A percentile compares a stretch with the other conserved stretches of the same genome.
Evolutionary conservation across 2,797 vertebrate genomes (phyloP).

Genomic region (Enteromius mattozi): DNA sequence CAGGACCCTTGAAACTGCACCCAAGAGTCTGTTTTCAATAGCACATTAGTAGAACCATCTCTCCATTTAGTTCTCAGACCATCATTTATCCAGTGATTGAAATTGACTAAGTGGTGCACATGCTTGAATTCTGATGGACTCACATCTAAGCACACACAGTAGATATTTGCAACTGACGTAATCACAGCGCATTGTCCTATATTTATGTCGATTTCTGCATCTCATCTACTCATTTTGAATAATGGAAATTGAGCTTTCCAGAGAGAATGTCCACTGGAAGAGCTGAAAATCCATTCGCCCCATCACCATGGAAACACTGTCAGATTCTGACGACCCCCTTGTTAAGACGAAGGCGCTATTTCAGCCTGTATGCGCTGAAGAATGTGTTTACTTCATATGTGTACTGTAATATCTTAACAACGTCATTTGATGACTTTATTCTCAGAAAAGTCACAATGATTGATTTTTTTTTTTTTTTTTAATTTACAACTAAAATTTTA

Average conservation of each 20-base stretch:
- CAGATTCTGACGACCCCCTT: slow-evolving; percentile 39
- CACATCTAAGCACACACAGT: neutral
- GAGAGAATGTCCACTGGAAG: slow-evolving; percentile 51
- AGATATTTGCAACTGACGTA: slow-evolving; percentile 12
- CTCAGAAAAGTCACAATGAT: neutral
- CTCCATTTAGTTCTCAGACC: slow-evolving; percentile 30
- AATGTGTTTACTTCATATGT: neutral
- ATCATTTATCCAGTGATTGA: slow-evolving; percentile 47
- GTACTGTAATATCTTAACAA: neutral
- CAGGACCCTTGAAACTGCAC: slow-evolving; percentile 18
- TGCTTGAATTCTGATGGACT: slow-evolving; percentile 17
- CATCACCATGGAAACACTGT: slow-evolving; percentile 64
- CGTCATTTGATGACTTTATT: neutral
- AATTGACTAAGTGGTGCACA: slow-evolving; percentile 21
- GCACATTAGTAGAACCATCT: slow-evolving; percentile 22
- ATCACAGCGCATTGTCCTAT: neutral
- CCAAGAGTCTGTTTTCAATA: slow-evolving; percentile 15
- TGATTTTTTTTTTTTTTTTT: neutral
- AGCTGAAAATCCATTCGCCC: slow-evolving; percentile 45
- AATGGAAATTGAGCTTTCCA: slow-evolving; percentile 41
- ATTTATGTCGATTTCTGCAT: slow-evolving; percentile 11
- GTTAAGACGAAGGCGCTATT: slow-evolving; percentile 43
- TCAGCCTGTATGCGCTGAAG: slow-evolving; percentile 8
- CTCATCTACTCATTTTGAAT: slow-evolving; percentile 22
- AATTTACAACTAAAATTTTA: too few species aligned